These are phyloP conservation scores for Toxotes lorentzi DNA, from an alignment of 2,797 vertebrate species.

Conservation along the genomic window DNA sequence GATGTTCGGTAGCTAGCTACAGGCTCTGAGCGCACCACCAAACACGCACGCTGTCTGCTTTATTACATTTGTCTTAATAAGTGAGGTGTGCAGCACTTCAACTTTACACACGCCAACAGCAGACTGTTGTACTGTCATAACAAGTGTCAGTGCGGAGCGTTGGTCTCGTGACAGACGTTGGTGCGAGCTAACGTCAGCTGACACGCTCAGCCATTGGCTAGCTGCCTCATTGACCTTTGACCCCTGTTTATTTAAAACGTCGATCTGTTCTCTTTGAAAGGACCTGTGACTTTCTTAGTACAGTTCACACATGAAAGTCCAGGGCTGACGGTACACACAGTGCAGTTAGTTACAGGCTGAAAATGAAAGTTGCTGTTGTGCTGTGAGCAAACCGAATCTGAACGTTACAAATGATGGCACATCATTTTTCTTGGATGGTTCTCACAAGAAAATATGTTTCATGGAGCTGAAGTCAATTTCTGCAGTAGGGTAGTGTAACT, in stretches of 20 bases:
- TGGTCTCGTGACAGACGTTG: conserved; percentile 75
- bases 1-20: conserved; percentile 6
- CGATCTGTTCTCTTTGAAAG: not conserved
- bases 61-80: not conserved
- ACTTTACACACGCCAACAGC: not conserved
- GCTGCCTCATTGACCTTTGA: conserved; percentile 40
- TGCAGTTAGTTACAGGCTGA: not conserved
- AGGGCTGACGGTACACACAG: too few relatives aligned
- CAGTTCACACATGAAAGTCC: not conserved
- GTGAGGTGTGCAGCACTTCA: not conserved
- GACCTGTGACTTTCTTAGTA: not conserved
- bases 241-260: not conserved
- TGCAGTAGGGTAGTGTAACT: too few relatives aligned
- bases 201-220: conserved; percentile 52
- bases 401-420: not conserved
- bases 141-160: conserved; percentile 60
- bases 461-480: too few relatives aligned
- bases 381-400: not conserved
- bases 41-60: not conserved
- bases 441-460: too few relatives aligned
- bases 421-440: too few relatives aligned
- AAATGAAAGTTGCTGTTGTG: not conserved
- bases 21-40: accelerated
- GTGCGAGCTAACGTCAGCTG: conserved; percentile 64
- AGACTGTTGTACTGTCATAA: not conserved